Base-by-base conservation (phyloP, 2,113 vertebrate species). In the Anhinga anhinga region DNA sequence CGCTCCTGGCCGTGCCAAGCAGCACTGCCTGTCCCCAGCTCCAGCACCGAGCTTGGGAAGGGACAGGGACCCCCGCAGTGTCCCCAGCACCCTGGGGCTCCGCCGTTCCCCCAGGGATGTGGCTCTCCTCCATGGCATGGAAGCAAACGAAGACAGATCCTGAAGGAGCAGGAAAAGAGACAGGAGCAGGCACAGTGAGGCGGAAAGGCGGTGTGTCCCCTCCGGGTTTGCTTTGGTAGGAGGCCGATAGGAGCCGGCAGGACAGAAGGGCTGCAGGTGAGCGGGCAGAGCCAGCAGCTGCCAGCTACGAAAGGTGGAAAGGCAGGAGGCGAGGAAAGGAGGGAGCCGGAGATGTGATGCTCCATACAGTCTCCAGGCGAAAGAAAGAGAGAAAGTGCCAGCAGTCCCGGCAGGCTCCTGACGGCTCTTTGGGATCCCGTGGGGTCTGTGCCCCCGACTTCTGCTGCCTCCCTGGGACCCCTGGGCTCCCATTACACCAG, bases 121-220 rank as follows among this genome's bases (percentile, higher is more conserved):
- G 49, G 63, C 50, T 78, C 40, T 77, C 72, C 47, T 82, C 45
- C 7, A 3, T 7, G 47, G 70, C 4, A 15, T 34, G 71, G 83
- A 86, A 93, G 19, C 30, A 81, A 87, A 93, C 0, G 15, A 79
- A 65, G 88, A 92, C 50, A 90, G 82, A 80, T 90, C 84, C 66
- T 29, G 10, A 77, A 86, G 40, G 86, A 69, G 71, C 79, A 94
- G 45, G 38, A 87, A 34, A 80, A 76, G 91, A 83, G 58, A 70
- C 49, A 90, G 90, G 72, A 94, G 94, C 89, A 96, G 97, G 83
- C 96, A 86, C 88, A 88, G 69, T 94, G 95, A 61, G 74, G 92
- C 7, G 9, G 94, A 84, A 71, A 85, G 90, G 80, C 13, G 9
- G 32, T 0, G 16, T 27, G 89, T 90, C 58, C 84, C 38, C 34